A percentile compares a stretch with the other conserved stretches of the same genome.
phyloP scores from a whole-genome alignment of 2,888 invertebrate species.

The Calameuta pallipes region DNA sequence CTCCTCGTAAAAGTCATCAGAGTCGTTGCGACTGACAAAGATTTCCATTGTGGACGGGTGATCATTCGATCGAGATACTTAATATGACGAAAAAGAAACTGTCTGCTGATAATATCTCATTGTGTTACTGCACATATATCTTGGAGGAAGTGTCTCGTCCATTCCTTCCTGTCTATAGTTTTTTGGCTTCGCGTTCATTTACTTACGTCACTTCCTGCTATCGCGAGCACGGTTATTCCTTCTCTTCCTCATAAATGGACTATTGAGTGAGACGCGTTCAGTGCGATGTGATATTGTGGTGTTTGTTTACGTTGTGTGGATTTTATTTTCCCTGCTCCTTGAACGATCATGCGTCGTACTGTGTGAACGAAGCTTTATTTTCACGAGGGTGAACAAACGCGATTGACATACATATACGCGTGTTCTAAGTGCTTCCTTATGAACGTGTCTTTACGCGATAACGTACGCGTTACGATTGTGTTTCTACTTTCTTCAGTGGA shows the following conservation, averaged over 20 bases:
- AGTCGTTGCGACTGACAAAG: not conserved
- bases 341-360: not conserved
- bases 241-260: not conserved
- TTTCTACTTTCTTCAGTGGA: not conserved
- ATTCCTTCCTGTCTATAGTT: not conserved
- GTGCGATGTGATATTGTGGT: not conserved
- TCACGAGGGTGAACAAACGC: not conserved
- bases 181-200: not conserved
- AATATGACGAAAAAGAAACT: conserved; percentile 23
- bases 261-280: not conserved
- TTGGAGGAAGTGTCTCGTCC: not conserved
- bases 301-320: not conserved
- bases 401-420: not conserved
- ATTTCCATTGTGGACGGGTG: not conserved
- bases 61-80: not conserved
- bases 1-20: not conserved
- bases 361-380: not conserved
- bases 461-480: not conserved
- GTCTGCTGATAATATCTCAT: not conserved
- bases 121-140: not conserved
- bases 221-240: not conserved
- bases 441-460: not conserved
- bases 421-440: not conserved
- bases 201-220: not conserved
- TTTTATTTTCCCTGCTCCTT: not conserved